Percentiles rank a stretch among this genome's conserved stretches.
phyloP scores from a whole-genome alignment of 1,140 invertebrate genomes.

The Hylyphantes graminicola region DNA sequence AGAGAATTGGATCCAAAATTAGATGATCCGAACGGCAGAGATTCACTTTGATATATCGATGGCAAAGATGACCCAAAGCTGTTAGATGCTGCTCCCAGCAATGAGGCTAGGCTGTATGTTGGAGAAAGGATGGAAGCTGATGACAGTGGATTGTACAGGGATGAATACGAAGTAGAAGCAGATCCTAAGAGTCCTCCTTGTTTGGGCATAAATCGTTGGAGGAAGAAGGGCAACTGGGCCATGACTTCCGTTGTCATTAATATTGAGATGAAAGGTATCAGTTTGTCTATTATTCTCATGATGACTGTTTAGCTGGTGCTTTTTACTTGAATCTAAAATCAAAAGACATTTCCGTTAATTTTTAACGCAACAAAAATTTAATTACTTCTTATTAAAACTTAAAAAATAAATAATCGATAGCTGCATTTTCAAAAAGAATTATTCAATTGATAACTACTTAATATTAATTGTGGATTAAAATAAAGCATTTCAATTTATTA shows the following conservation, averaged over 20 bases:
- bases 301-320: background rate
- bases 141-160: slow-evolving; percentile 5
- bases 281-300: slow-evolving; percentile 31
- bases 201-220: slow-evolving; percentile 38
- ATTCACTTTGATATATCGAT: background rate
- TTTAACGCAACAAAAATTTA: too few species aligned
- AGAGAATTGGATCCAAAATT: background rate
- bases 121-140: slow-evolving; percentile 22
- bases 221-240: slow-evolving; percentile 38
- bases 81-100: background rate
- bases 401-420: too few species aligned
- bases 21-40: slow-evolving; percentile 12
- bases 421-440: too few species aligned
- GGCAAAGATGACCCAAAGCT: slow-evolving; percentile 6
- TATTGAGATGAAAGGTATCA: background rate
- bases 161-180: background rate
- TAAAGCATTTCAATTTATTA: too few species aligned
- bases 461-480: too few species aligned
- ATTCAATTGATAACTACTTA: too few species aligned
- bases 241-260: background rate
- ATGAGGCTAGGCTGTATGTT: background rate
- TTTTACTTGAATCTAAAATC: too few species aligned
- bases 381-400: too few species aligned
- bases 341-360: too few species aligned
- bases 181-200: background rate